Base-by-base conservation (phyloP, 2,888 invertebrate species). In the Catocala fraxini region DNA sequence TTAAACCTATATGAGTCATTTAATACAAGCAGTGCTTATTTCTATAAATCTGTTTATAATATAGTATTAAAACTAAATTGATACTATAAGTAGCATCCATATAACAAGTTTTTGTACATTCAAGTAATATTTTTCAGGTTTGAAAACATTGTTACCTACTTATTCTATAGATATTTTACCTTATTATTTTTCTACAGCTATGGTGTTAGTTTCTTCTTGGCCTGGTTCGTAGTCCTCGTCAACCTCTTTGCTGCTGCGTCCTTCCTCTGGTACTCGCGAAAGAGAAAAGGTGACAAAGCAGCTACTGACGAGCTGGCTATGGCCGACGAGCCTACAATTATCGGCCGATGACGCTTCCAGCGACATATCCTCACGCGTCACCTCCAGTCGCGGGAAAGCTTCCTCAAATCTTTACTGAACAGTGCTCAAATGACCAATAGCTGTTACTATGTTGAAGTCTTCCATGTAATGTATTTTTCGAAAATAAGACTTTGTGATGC, bases 241-340 rank as follows among this genome's bases (percentile, higher is more conserved):
- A 97, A 97, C 85, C 82, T 97, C 9, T 84, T 95, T 46, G 95
- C 97, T 10, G 97, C 97, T 0, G 91, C 96, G 9, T 95, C 96
- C 56, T 98, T 98, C 87, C 95, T 98, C 75, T 95, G 97, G 90
- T 97, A 96, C 85, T 98, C 98, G 0, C 96, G 97, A 62, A 98
- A 98, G 86, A 96, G 97, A 88, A 98, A 98, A 94, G 97, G 97
- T 0, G 96, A 96, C 73, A 97, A 97, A 80, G 97, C 97, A 0
- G 97, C 97, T 5, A 96, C 96, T n/a, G 97, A 97, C 70, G 97
- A 97, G 82, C 93, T 97, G 46, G 97, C 97, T 0, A 96, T 97
- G 96, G 97, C 97, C 5, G 98, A 98, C 79, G 98, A 98, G 80
- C 97, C 97, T 0, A 97, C 97, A 47, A 97, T 97, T 82, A 97